A percentile compares a stretch with the other conserved stretches of the same genome.
These are phyloP conservation scores for Blera fallax DNA, from an alignment of 2,888 invertebrate genomes.

Conservation along the genomic window DNA sequence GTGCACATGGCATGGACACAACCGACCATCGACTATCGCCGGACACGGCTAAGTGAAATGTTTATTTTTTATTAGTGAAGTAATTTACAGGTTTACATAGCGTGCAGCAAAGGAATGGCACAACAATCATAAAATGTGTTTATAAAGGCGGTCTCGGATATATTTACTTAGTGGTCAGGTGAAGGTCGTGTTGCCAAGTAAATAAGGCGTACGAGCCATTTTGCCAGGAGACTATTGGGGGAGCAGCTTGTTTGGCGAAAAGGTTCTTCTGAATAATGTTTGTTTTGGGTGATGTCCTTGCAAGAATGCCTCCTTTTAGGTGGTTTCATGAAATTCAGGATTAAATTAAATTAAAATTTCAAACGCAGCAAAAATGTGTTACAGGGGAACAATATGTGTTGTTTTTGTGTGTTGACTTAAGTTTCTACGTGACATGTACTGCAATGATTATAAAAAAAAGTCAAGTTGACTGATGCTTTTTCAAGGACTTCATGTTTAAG, in stretches of 20 bases:
- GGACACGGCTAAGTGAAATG: neutral
- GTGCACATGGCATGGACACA: neutral
- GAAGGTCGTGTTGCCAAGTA: neutral
- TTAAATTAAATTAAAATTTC: slow-evolving; percentile 4
- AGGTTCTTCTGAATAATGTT: neutral
- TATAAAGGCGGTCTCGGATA: neutral
- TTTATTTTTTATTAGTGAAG: slow-evolving; percentile 14
- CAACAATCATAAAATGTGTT: neutral
- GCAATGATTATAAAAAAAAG: neutral
- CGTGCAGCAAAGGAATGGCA: neutral
- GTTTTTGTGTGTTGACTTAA: neutral
- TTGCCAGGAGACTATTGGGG: neutral
- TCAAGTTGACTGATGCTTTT: no score
- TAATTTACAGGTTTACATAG: neutral
- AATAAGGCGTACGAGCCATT: neutral
- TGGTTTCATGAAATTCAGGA: neutral
- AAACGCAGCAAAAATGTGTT: neutral
- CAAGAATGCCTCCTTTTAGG: neutral
- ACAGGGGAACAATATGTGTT: neutral
- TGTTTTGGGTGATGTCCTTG: neutral
- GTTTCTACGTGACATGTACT: neutral
- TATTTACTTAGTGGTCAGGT: neutral
- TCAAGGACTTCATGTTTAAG: no score
- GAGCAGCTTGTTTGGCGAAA: neutral
- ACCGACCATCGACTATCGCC: neutral